Percentiles rank a stretch among this genome's conserved stretches.
These are phyloP conservation scores for Ips nitidus DNA, from an alignment of 1,140 invertebrate genomes.

Conservation along the genomic window DNA sequence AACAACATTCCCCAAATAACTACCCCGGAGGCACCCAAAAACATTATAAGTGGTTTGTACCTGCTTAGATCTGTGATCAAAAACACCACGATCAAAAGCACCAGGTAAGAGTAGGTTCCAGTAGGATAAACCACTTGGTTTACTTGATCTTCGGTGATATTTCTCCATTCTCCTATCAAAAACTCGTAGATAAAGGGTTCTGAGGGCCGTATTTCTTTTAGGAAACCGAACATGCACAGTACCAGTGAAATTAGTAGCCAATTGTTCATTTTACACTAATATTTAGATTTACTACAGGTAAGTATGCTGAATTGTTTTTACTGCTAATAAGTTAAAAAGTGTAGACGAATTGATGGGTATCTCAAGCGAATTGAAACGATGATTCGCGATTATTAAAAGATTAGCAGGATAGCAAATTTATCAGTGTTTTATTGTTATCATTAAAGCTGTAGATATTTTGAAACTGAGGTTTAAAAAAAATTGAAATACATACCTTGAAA, in stretches of 20 bases:
- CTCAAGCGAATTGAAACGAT: too few species aligned
- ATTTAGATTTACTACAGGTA: not conserved
- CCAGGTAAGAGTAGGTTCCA: slow-evolving; percentile 73
- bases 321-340: too few species aligned
- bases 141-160: slow-evolving; percentile 68
- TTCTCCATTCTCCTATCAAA: slow-evolving; percentile 65
- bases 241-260: slow-evolving; percentile 68
- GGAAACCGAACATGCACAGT: slow-evolving; percentile 73
- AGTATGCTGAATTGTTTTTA: too few species aligned
- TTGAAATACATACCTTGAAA: too few species aligned
- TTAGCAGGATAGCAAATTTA: too few species aligned
- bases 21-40: slow-evolving; percentile 70
- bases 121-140: slow-evolving; percentile 75
- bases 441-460: too few species aligned
- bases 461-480: too few species aligned
- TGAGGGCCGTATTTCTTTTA: slow-evolving; percentile 78
- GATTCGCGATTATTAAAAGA: too few species aligned
- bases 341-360: too few species aligned
- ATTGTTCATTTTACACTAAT: slow-evolving; percentile 48
- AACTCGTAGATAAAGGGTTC: slow-evolving; percentile 78
- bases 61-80: slow-evolving; percentile 76
- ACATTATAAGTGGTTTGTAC: slow-evolving; percentile 84
- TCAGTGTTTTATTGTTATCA: too few species aligned
- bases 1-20: slow-evolving; percentile 71
- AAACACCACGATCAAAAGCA: slow-evolving; percentile 71